A percentile compares a stretch with the other conserved stretches of the same genome.
These are phyloP conservation scores for Drosophila lacicola DNA, from an alignment of 2,888 invertebrate species.

Conservation along the genomic window DNA sequence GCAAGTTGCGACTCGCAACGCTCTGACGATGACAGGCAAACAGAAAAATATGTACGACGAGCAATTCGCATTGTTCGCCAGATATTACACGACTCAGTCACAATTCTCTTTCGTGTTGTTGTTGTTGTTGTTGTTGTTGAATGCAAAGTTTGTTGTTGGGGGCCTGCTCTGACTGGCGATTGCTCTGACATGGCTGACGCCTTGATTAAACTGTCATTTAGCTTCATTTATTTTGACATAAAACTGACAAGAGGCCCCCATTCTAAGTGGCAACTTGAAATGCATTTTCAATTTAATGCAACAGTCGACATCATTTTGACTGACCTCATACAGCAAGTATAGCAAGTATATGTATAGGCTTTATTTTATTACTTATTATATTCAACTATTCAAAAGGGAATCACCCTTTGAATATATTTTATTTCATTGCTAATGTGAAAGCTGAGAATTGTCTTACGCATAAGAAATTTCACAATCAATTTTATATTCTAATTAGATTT, in stretches of 20 bases:
- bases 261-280: conserved; percentile 76
- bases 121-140: conserved; percentile 18
- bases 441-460: too few species aligned
- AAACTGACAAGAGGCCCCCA: conserved; percentile 83
- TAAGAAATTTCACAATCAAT: background rate
- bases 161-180: conserved; percentile 39
- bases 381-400: too few species aligned
- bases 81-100: conserved; percentile 72
- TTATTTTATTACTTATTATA: too few species aligned
- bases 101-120: conserved; percentile 33
- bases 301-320: conserved; percentile 48
- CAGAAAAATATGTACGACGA: conserved; percentile 63
- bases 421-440: too few species aligned
- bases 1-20: conserved; percentile 46
- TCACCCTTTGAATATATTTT: too few species aligned
- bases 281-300: conserved; percentile 69
- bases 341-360: background rate
- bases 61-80: conserved; percentile 68
- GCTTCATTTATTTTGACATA: conserved; percentile 85
- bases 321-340: conserved; percentile 44
- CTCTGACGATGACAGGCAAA: conserved; percentile 72
- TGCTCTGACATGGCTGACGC: conserved; percentile 72
- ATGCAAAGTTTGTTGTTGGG: conserved; percentile 11
- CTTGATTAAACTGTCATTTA: conserved; percentile 85
- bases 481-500: conserved; percentile 3